phyloP scores from a whole-genome alignment of 1,140 invertebrate genomes.

The Drosophila nebulosa region DNA sequence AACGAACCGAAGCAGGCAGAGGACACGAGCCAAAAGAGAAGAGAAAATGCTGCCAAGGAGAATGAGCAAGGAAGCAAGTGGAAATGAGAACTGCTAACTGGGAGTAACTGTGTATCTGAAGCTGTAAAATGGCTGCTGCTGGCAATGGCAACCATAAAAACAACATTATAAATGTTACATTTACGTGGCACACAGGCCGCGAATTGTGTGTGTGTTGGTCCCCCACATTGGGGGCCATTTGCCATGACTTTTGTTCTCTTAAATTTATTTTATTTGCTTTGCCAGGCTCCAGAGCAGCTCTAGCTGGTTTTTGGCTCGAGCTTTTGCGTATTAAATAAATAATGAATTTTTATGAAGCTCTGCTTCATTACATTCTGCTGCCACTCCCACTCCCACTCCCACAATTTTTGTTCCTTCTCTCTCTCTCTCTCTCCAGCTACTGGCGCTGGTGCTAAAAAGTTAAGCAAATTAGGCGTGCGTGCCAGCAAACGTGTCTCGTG shows the following conservation, averaged over 20 bases:
- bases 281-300: neutral
- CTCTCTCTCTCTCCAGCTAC: neutral
- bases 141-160: constrained; percentile 65
- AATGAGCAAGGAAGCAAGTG: neutral
- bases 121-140: constrained; percentile 37
- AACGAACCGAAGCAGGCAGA: neutral
- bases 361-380: constrained; percentile 65
- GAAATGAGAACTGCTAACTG: neutral
- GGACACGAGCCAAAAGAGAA: neutral
- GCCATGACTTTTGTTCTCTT: constrained; percentile 65
- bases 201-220: constrained; percentile 7
- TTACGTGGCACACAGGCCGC: constrained; percentile 53
- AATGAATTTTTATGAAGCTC: constrained; percentile 77
- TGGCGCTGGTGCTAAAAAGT: constrained; percentile 70
- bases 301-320: neutral
- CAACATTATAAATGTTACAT: constrained; percentile 76
- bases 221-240: constrained; percentile 17
- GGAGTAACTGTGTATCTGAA: neutral
- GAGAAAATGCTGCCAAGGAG: neutral
- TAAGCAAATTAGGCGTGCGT: constrained; percentile 77
- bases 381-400: constrained; percentile 1
- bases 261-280: constrained; percentile 76
- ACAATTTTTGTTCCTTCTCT: neutral
- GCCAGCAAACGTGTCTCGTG: constrained; percentile 43
- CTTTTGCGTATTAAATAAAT: constrained; percentile 75